Percentiles rank a stretch among this genome's conserved stretches.
phyloP scores from a whole-genome alignment of 2,888 invertebrate genomes.

The Himalopsyche tibetana region DNA sequence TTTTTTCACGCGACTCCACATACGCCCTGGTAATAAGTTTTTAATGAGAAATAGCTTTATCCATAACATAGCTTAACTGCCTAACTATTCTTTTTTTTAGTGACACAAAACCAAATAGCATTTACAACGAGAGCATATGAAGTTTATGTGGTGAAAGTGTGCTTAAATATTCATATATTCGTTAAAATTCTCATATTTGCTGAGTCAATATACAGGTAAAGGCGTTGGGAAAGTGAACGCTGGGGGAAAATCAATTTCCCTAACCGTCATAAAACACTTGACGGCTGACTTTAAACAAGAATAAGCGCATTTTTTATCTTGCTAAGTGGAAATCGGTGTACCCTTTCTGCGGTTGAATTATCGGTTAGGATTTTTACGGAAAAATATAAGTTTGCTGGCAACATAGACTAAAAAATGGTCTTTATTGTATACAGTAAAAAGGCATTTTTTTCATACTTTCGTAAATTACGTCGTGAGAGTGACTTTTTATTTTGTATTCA shows the following conservation, averaged over 20 bases:
- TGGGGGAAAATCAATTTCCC: constrained; percentile 25
- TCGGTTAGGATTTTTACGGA: background rate
- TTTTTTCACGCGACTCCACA: no score
- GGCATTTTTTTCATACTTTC: background rate
- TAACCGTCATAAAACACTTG: constrained; percentile 34
- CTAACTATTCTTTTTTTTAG: no score
- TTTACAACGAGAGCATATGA: no score
- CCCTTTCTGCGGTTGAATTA: constrained; percentile 32
- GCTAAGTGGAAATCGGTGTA: constrained; percentile 7
- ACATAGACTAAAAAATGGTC: background rate
- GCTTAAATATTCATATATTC: background rate
- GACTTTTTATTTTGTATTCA: no score
- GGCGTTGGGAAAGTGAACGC: background rate
- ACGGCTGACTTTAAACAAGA: constrained; percentile 15
- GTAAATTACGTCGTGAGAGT: background rate
- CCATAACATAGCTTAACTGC: no score
- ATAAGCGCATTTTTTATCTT: constrained; percentile 28
- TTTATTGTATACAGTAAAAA: background rate
- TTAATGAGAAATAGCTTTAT: no score
- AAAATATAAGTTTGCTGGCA: background rate
- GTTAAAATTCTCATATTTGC: background rate
- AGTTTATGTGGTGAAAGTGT: no score
- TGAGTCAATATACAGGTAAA: background rate
- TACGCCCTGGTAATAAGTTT: no score
- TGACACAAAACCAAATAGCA: no score